phyloP scores from a whole-genome alignment of 2,113 vertebrate species.

The Hassar affinis region DNA sequence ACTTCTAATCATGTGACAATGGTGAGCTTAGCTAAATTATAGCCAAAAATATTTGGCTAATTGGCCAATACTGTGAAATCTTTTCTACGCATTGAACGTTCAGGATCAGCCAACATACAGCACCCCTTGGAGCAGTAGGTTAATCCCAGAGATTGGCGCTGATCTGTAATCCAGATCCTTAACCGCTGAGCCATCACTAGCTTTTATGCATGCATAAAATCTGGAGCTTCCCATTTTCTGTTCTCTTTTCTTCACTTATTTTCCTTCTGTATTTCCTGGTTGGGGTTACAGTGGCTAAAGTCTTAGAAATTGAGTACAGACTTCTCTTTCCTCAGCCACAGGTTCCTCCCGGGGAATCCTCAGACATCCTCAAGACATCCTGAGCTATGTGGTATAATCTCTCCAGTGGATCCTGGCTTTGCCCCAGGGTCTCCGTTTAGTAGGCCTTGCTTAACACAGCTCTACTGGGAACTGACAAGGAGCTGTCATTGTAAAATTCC shows the following conservation, averaged over 20 bases:
- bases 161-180: background rate
- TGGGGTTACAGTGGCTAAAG: background rate
- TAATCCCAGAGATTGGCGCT: background rate
- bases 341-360: too few species aligned
- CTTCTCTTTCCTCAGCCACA: background rate
- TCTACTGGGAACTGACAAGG: background rate
- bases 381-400: background rate
- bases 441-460: background rate
- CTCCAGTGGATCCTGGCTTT: background rate
- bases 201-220: background rate
- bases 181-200: background rate
- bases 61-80: background rate
- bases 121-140: background rate
- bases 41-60: background rate
- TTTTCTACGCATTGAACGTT: background rate
- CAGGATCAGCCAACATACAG: background rate
- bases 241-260: too few species aligned
- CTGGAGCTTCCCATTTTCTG: background rate
- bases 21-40: background rate
- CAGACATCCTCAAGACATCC: background rate
- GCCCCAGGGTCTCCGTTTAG: background rate
- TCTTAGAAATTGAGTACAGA: background rate
- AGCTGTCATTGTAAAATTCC: background rate
- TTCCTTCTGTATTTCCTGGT: background rate
- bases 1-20: background rate